Conservation (phyloP, 1,140 invertebrate genomes). For the Cherax destructor region DNA sequence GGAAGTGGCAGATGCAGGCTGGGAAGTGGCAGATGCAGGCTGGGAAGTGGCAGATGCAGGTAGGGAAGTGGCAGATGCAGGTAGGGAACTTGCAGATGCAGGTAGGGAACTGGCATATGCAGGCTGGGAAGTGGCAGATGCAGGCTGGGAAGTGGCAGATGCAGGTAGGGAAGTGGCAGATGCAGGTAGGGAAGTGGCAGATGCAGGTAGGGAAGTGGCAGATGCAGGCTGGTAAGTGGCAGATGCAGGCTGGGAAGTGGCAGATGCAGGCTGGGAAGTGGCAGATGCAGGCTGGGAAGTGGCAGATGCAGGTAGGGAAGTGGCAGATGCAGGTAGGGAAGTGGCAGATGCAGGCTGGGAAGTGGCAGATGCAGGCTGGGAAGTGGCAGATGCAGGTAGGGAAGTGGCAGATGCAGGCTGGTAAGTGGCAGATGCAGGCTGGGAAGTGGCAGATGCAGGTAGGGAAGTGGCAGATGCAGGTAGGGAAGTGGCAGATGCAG, state of each 20-base stretch:
- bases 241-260: no score
- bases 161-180: not conserved
- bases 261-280: not conserved
- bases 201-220: no score
- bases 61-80: not conserved
- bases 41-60: not conserved
- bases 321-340: not conserved
- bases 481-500: no score
- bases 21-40: not conserved
- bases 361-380: not conserved
- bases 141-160: not conserved
- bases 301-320: not conserved
- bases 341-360: no score
- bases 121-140: no score
- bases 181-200: not conserved
- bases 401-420: not conserved
- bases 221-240: not conserved
- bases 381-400: not conserved
- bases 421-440: no score
- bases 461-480: no score
- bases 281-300: not conserved
- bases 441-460: no score
- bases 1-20: no score
- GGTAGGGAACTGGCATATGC: no score
- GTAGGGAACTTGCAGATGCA: no score